Conservation (phyloP, 2,797 vertebrate species). For the Furcifer pardalis region DNA sequence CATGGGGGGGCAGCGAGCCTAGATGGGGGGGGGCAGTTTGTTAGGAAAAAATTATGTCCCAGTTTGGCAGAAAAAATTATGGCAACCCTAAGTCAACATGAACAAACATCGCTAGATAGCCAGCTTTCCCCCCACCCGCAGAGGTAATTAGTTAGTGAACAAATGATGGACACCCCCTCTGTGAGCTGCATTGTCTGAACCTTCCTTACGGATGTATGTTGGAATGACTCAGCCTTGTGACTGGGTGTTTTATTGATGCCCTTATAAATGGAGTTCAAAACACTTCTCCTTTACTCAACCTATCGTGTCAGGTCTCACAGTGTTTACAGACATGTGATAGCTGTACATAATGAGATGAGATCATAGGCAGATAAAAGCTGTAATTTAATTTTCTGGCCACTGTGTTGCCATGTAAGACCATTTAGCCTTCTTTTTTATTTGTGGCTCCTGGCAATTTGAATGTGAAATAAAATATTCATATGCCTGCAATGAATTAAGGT, state of each 20-base stretch:
- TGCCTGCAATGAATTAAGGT: slow-evolving; percentile 73
- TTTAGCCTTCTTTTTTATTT: slow-evolving; percentile 66
- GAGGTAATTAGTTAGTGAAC: not conserved
- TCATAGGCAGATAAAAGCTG: slow-evolving; percentile 57
- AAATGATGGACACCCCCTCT: not conserved
- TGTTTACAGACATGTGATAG: not conserved
- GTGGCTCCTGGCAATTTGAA: slow-evolving; percentile 49
- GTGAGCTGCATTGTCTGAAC: not conserved
- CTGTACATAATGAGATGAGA: not conserved
- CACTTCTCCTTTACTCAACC: not conserved
- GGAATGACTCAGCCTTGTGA: not conserved
- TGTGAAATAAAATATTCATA: slow-evolving; percentile 69
- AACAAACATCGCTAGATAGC: not conserved
- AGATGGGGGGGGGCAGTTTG: no score
- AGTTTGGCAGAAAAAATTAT: no score
- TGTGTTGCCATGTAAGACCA: slow-evolving; percentile 52
- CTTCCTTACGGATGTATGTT: not conserved
- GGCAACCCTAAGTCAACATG: not conserved
- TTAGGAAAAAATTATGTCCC: no score
- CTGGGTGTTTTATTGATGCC: not conserved
- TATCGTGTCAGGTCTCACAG: not conserved
- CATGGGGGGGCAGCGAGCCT: no score
- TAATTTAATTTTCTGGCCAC: slow-evolving; percentile 46
- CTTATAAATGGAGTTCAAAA: not conserved
- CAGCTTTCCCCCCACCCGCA: no score